These are phyloP conservation scores for Mellilla xanthometata DNA, from an alignment of 2,888 invertebrate genomes.

Conservation along the genomic window DNA sequence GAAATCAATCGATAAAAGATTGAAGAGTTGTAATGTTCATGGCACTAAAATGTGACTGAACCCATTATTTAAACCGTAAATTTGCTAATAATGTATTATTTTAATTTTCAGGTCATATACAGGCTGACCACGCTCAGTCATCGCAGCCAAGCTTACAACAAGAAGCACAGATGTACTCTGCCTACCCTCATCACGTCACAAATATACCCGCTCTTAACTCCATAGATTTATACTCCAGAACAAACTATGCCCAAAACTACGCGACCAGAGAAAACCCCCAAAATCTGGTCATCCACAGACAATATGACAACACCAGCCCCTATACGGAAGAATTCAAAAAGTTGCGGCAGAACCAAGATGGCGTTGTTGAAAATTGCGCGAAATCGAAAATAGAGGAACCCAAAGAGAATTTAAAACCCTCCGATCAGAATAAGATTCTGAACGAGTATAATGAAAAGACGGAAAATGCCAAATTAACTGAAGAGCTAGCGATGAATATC, in stretches of 20 bases:
- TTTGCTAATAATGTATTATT: not conserved
- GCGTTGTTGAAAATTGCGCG: slow-evolving; percentile 29
- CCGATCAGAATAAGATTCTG: slow-evolving; percentile 60
- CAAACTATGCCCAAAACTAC: slow-evolving; percentile 57
- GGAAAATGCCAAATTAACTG: slow-evolving; percentile 48
- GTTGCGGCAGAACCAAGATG: slow-evolving; percentile 39
- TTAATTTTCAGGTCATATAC: slow-evolving; percentile 58
- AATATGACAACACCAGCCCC: slow-evolving; percentile 59
- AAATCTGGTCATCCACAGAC: slow-evolving; percentile 65
- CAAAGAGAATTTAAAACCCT: slow-evolving; percentile 68
- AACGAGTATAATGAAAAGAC: slow-evolving; percentile 34
- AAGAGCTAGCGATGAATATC: slow-evolving; percentile 59
- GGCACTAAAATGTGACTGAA: too few species aligned
- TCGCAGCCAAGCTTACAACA: slow-evolving; percentile 39
- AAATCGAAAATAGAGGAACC: slow-evolving; percentile 60
- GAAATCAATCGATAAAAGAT: too few species aligned
- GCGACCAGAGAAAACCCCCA: slow-evolving; percentile 64
- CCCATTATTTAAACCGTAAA: too few species aligned
- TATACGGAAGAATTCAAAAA: slow-evolving; percentile 62
- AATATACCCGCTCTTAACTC: slow-evolving; percentile 51
- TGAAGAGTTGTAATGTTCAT: too few species aligned
- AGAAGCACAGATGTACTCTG: slow-evolving; percentile 54
- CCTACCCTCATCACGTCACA: slow-evolving; percentile 52
- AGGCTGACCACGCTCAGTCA: slow-evolving; percentile 40
- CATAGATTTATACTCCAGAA: slow-evolving; percentile 55